Percentiles rank a stretch among this genome's conserved stretches.
Conservation (phyloP, 2,113 vertebrate species). For the Cephalopholis sonnerati region DNA sequence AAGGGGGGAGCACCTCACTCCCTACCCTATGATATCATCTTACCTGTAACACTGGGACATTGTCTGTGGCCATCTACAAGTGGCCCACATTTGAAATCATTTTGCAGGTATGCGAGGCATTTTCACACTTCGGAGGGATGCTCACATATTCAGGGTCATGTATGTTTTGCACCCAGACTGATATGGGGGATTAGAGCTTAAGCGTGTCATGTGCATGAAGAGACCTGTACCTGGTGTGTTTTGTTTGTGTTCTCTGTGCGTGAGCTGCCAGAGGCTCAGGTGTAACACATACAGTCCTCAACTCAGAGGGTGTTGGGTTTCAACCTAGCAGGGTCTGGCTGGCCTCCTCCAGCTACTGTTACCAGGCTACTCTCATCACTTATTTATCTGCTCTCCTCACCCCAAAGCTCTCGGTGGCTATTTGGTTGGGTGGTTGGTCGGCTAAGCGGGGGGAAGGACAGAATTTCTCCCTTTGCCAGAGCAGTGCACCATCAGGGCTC, state of each 20-base stretch:
- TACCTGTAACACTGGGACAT: constrained; percentile 61
- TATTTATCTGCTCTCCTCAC: constrained; percentile 83
- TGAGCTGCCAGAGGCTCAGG: constrained; percentile 69
- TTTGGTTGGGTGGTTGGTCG: constrained; percentile 36
- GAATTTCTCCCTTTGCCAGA: constrained; percentile 52
- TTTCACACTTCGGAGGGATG: constrained; percentile 33
- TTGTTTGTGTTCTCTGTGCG: constrained; percentile 55
- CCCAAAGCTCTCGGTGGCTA: constrained; percentile 55
- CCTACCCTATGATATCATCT: constrained; percentile 60
- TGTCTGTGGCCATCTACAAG: constrained; percentile 43
- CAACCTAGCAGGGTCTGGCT: constrained; percentile 70
- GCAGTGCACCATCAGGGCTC: constrained; percentile 78
- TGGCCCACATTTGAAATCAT: constrained; percentile 13
- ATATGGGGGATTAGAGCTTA: constrained; percentile 26
- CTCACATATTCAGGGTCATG: constrained; percentile 4
- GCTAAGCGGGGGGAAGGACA: constrained; percentile 34
- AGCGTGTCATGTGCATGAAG: constrained; percentile 32
- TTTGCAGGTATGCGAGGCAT: constrained; percentile 17
- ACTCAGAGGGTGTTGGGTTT: constrained; percentile 78
- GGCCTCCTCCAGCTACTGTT: constrained; percentile 79
- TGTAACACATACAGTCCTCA: constrained; percentile 78
- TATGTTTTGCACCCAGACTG: constrained; percentile 21
- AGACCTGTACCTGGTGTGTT: constrained; percentile 49
- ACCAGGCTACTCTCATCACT: constrained; percentile 85
- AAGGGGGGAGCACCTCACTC: constrained; percentile 35